Base-by-base conservation (phyloP, 1,140 invertebrate species). In the Drosophila subobscura region DNA sequence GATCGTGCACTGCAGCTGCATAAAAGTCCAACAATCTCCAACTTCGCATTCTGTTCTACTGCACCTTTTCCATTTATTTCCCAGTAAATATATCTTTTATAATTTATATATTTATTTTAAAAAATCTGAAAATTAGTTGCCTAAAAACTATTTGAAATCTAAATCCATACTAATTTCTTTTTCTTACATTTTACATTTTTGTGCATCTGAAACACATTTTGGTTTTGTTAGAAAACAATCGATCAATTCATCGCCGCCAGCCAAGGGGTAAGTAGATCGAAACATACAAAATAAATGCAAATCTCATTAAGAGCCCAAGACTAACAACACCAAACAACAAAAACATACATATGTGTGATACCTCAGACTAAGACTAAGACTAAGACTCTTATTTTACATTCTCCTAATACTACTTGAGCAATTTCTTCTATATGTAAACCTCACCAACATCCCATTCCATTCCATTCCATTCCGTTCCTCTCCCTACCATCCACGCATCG, bases 151-250 rank as follows among this genome's bases (percentile, higher is more conserved):
- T 8, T 53, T 57, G 45, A 64, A 61, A 20, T 27, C 12, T 33
- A 57, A 49, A 78, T 72, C 84, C 65, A 83, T 83, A 88, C 83
- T 88, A 88, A 88, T 88, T 88, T 89, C 37, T 86, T 89, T 81
- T 81, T 89, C 65, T 81, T 89, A 89, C 86, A 79, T 81, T 81
- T 79, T 52, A 65, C 84, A 89, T 84, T 71, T 41, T 67, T 50
- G 74, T 86, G 66, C 74, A 89, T 86, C 80, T 61, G 70, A 85
- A 72, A 22, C n/a, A 51, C 56, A 56, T 80, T 90, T 89, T 67
- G 72, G 73, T 85, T 85, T 90, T 63, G 59, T 77, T 88, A 88
- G 83, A 88, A 88, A 88, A 88, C 83, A 88, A 83, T 88, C 83
- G 78, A 83, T 88, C 78, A 88, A 60, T 83, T 89, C 83, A 89